Evolutionary conservation across 2,113 vertebrate genomes (phyloP).

Genomic region (Gorsachius goisagi): DNA sequence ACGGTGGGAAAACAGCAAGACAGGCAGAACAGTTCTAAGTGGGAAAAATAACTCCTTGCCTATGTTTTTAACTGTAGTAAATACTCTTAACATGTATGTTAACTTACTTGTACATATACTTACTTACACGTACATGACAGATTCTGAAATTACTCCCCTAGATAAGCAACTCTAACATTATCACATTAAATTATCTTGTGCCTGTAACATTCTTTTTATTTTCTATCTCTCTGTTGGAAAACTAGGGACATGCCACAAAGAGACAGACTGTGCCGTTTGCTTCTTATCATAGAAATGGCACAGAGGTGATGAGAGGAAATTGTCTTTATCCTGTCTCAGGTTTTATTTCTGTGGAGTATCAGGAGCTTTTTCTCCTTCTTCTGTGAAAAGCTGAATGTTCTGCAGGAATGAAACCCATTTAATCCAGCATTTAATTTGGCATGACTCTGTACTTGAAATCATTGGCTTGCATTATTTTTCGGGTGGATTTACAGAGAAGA

Average conservation of each 20-base stretch:
- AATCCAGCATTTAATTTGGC: neutral
- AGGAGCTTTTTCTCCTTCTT: conserved; percentile 12
- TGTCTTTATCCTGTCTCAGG: neutral
- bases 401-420: conserved; percentile 1
- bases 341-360: conserved; percentile 1
- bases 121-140: neutral
- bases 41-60: neutral
- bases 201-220: neutral
- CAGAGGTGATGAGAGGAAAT: neutral
- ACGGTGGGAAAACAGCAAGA: neutral
- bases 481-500: conserved; percentile 30
- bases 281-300: neutral
- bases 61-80: neutral
- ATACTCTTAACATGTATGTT: neutral
- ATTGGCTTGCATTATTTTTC: neutral
- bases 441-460: neutral
- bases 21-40: neutral
- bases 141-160: neutral
- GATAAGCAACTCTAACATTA: neutral
- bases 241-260: neutral
- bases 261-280: neutral
- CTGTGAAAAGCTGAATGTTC: neutral
- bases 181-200: neutral
- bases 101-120: neutral
- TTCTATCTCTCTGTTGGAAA: neutral